Evolutionary conservation across 2,888 invertebrate genomes (phyloP), one percentile per base, ranked within the genome.

Genomic region (Tromatobia lineatoria): DNA sequence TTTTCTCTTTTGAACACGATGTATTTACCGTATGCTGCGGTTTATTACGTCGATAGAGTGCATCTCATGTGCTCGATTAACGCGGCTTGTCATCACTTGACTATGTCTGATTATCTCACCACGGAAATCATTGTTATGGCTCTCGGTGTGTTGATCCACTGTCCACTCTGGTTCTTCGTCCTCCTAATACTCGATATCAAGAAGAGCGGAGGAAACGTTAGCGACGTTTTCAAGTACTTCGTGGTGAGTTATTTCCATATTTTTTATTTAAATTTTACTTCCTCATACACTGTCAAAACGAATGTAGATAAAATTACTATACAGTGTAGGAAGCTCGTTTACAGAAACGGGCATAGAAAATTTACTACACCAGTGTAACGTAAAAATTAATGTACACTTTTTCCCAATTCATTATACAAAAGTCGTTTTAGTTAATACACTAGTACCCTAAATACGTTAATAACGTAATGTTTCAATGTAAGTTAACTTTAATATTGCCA

Each of bases 1-100:
- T 97, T 97, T 91, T 96, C 96, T 84, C 94, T 97, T 71, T 90
- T 97, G 77, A 96, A 97, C 91, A 96, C 97, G 42, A 96, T 97
- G 95, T 98, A 98, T 93, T 95, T 97, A 87, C 97, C 98, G 0
- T 97, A 97, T 92, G 97, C 97, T 13, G 96, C 97, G 67, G 95
- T 98, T 69, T 97, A 97, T 91, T 97, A 96, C 92, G 96, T 97
- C 67, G 96, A 97, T 92, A 95, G 97, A 89, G 97, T 97, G 50
- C 96, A 96, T 90, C 91, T 96, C 20, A 95, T 96, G 91, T 97
- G 97, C 91, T 96, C 96, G 78, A 95, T 96, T n/a, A 96, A 96
- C 79, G 95, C 95, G 25, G 95, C 96, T 54, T 97, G 97, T 91
- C 95, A 95, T 8, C 95, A 95, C 76, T 94, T 97, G 1, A 95